Base-by-base conservation (phyloP, 2,113 vertebrate species). In the Calyptomena viridis region DNA sequence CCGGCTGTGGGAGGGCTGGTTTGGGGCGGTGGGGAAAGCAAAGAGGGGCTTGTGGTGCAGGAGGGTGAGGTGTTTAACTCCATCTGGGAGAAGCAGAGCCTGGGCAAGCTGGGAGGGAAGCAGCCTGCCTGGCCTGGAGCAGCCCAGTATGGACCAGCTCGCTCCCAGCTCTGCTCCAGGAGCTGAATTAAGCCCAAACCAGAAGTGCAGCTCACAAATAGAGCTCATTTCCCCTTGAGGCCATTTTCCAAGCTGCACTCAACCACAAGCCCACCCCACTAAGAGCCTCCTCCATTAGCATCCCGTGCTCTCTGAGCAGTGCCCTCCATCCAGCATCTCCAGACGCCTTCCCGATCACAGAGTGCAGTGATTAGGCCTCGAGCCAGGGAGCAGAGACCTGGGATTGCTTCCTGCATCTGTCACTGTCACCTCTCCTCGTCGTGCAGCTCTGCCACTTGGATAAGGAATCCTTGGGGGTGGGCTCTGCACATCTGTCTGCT, bases 221-320 rank as follows among this genome's bases (percentile, higher is more conserved):
- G 52, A 96, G 89, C 16, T 1, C 49, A 3, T 77, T 92, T 74
- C 55, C 81, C 81, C 93, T 59, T 6, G 79, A 68, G 95, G 81
- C 86, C 28, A 17, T 66, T 93, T 81, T 68, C 92, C 82, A 35
- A 71, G 75, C 83, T 82, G 91, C 91, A 73, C 53, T 66, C 74
- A 58, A 88, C 77, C 84, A 6, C 84, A 30, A 93, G 87, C 58
- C 80, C 92, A 79, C 46, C 66, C 63, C 59, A 0, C 87, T 88
- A 64, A 44, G 7, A 91, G 68, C 78, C 81, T 94, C 80, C 78
- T 79, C 88, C 91, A 82, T 91, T 90, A 94, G 89, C 83, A 31
- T 8, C 1, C 30, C 22, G 4, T 6, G 92, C 92, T 88, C 75
- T 77, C 84, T 74, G 20, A 56, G 84, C 50, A 35, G 5, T 35